Evolutionary conservation across 2,888 invertebrate genomes (phyloP).

Genomic region (Epinotia brunnichana): DNA sequence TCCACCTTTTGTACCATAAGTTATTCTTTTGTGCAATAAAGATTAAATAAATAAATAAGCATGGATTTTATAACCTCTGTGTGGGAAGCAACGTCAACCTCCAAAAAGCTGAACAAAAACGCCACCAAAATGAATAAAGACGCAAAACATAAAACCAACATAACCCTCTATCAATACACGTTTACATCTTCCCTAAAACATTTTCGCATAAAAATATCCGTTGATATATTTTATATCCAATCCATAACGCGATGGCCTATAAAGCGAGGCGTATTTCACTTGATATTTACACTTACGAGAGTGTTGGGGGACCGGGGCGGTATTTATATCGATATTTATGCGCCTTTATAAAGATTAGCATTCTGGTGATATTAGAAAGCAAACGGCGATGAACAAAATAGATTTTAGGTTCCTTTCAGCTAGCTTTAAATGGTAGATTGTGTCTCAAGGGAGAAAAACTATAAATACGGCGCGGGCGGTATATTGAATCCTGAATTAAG

Average conservation of each 20-base stretch:
- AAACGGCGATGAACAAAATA: no score
- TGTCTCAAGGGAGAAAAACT: no score
- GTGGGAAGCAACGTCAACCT: neutral
- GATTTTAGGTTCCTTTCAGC: no score
- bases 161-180: constrained; percentile 36
- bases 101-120: neutral
- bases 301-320: constrained; percentile 60
- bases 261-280: constrained; percentile 75
- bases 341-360: constrained; percentile 58
- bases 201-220: constrained; percentile 47
- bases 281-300: constrained; percentile 65
- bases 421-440: no score
- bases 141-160: neutral
- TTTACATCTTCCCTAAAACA: constrained; percentile 39
- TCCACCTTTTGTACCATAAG: no score
- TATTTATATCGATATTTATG: constrained; percentile 70
- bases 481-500: no score
- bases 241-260: constrained; percentile 75
- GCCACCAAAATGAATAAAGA: neutral
- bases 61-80: no score
- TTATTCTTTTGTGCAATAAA: no score
- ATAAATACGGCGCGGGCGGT: no score
- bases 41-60: no score
- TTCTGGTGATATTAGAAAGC: constrained; percentile 24
- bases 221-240: constrained; percentile 72